Evolutionary conservation across 2,888 invertebrate genomes (phyloP).

Genomic region (Cantharis lateralis): DNA sequence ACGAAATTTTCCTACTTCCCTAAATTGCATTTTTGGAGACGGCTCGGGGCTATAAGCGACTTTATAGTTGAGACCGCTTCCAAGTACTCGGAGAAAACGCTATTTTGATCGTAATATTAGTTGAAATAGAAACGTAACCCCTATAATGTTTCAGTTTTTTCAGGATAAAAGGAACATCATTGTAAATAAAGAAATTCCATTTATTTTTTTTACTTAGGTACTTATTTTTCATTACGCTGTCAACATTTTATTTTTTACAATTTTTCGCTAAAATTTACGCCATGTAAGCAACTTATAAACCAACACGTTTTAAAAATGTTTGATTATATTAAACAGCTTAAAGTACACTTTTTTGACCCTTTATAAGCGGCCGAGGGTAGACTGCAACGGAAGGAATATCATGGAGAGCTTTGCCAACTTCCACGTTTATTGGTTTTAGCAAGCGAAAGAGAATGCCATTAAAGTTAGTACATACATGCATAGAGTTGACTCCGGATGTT

Average conservation of each 20-base stretch:
- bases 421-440: conserved; percentile 34
- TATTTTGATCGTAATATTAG: conserved; percentile 43
- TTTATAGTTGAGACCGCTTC: conserved; percentile 43
- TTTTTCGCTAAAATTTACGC: not conserved
- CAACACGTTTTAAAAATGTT: conserved; percentile 11
- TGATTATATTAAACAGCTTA: conserved; percentile 14
- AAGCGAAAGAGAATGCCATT: conserved; percentile 14
- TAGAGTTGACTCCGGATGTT: not conserved
- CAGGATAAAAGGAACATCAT: conserved; percentile 4
- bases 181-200: conserved; percentile 7
- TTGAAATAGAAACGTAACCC: conserved; percentile 20
- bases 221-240: conserved; percentile 15
- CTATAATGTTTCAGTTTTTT: conserved; percentile 18
- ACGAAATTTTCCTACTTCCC: conserved; percentile 30
- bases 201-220: conserved; percentile 11
- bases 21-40: conserved; percentile 33
- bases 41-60: conserved; percentile 42
- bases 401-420: conserved; percentile 32
- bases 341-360: conserved; percentile 17
- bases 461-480: conserved; percentile 6
- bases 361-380: conserved; percentile 27
- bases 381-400: conserved; percentile 32
- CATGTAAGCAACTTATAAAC: conserved; percentile 6
- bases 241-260: conserved; percentile 3
- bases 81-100: conserved; percentile 34